Evolutionary conservation across 2,113 vertebrate species (phyloP).

Genomic region (Sorex fumeus): DNA sequence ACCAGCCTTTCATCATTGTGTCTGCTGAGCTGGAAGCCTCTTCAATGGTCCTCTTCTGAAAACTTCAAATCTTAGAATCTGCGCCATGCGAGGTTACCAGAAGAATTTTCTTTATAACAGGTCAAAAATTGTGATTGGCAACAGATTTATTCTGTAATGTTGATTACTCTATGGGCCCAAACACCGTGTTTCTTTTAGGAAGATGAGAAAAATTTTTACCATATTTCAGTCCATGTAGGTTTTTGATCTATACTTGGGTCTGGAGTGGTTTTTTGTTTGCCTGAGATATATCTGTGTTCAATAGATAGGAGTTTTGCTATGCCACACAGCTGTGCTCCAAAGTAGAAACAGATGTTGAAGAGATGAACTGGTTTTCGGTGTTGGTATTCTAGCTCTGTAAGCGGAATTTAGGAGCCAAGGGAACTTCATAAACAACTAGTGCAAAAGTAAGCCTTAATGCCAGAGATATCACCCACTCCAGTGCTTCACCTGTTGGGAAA

Average conservation of each 20-base stretch:
- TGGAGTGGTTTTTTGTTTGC: slow-evolving; percentile 45
- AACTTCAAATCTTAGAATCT: slow-evolving; percentile 71
- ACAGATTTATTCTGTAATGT: slow-evolving; percentile 20
- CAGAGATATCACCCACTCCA: not conserved
- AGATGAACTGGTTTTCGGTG: slow-evolving; percentile 36
- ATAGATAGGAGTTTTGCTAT: slow-evolving; percentile 42
- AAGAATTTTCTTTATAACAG: slow-evolving; percentile 63
- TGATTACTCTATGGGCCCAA: not conserved
- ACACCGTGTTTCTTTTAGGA: slow-evolving; percentile 44
- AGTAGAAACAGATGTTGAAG: slow-evolving; percentile 45
- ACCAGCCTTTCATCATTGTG: slow-evolving; percentile 17
- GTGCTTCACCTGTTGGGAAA: not conserved
- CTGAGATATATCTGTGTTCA: slow-evolving; percentile 2
- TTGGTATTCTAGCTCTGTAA: slow-evolving; percentile 49
- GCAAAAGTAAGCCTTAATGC: not conserved
- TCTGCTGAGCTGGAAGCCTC: slow-evolving; percentile 32
- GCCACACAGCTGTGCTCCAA: slow-evolving; percentile 44
- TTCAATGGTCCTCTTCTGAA: slow-evolving; percentile 55
- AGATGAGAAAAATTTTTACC: not conserved
- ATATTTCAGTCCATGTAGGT: not conserved
- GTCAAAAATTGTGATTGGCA: slow-evolving; percentile 59
- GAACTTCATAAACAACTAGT: slow-evolving; percentile 23
- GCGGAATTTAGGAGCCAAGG: not conserved
- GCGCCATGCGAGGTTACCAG: not conserved
- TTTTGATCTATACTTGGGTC: slow-evolving; percentile 10